Conservation (phyloP, 2,888 invertebrate genomes). For the Candidula unifasciata region DNA sequence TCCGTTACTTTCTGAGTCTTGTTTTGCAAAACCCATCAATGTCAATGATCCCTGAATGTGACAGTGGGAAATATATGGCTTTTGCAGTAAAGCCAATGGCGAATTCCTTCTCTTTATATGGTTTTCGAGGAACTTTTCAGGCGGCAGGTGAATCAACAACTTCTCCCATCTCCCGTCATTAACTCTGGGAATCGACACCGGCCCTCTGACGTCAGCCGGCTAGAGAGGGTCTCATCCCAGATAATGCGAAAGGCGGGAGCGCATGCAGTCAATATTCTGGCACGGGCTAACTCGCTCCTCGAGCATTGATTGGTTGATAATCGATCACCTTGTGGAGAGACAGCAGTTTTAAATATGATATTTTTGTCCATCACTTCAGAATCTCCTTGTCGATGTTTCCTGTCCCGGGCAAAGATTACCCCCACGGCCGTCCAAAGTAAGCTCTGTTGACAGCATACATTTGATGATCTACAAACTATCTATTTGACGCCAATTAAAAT, state of each 20-base stretch:
- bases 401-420: neutral
- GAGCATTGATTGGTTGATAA: constrained; percentile 34
- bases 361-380: constrained; percentile 46
- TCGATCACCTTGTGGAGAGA: constrained; percentile 27
- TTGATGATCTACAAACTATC: too few relatives aligned
- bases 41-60: too few relatives aligned
- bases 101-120: constrained; percentile 6
- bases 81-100: neutral
- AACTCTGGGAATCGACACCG: constrained; percentile 49
- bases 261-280: constrained; percentile 48
- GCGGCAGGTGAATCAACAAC: constrained; percentile 45
- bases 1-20: neutral
- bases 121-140: neutral
- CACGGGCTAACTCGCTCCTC: constrained; percentile 44
- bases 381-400: constrained; percentile 6
- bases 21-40: neutral
- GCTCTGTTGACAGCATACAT: neutral
- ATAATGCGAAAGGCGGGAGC: constrained; percentile 45
- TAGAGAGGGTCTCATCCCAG: constrained; percentile 55
- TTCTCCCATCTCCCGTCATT: constrained; percentile 39
- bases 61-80: neutral
- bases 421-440: constrained; percentile 2
- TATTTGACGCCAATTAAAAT: too few relatives aligned
- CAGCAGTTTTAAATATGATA: constrained; percentile 50
- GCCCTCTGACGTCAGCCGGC: constrained; percentile 53